A percentile compares a stretch with the other conserved stretches of the same genome.
phyloP scores from a whole-genome alignment of 2,113 vertebrate species.

The Odontophorus gujanensis region DNA sequence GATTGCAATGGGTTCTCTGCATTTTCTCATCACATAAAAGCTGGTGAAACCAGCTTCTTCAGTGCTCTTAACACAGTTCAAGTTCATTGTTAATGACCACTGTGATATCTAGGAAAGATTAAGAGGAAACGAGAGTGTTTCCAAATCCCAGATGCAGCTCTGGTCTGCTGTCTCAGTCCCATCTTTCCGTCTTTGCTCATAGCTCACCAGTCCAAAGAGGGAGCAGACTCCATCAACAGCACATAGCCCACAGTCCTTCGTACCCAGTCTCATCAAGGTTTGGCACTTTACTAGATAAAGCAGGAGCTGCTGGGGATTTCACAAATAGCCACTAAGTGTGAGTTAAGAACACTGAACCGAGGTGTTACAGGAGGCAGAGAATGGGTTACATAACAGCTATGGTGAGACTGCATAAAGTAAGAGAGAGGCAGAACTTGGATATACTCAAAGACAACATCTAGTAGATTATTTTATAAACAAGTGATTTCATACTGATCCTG shows the following conservation, averaged over 20 bases:
- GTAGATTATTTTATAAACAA: conserved; percentile 37
- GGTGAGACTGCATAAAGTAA: not conserved
- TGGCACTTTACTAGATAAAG: not conserved
- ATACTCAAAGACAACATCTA: not conserved
- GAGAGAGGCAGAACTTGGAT: not conserved
- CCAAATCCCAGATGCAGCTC: not conserved
- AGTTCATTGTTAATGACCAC: not conserved
- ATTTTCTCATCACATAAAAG: not conserved
- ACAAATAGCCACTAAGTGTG: not conserved
- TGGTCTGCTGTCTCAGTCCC: not conserved
- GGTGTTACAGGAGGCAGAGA: not conserved
- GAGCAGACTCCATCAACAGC: not conserved
- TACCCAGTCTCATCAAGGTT: not conserved
- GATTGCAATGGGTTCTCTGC: not conserved
- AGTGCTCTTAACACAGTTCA: not conserved
- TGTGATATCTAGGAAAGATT: not conserved
- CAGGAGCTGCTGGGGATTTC: not conserved
- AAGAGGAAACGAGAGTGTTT: not conserved
- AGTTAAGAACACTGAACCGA: not conserved
- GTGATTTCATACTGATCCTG: not conserved
- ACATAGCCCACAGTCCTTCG: not conserved
- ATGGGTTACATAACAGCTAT: not conserved
- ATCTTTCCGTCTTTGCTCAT: not conserved
- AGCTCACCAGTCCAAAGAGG: not conserved
- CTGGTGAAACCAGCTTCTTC: not conserved